phyloP scores from a whole-genome alignment of 2,888 invertebrate genomes.

The Dermolepida albohirtum region DNA sequence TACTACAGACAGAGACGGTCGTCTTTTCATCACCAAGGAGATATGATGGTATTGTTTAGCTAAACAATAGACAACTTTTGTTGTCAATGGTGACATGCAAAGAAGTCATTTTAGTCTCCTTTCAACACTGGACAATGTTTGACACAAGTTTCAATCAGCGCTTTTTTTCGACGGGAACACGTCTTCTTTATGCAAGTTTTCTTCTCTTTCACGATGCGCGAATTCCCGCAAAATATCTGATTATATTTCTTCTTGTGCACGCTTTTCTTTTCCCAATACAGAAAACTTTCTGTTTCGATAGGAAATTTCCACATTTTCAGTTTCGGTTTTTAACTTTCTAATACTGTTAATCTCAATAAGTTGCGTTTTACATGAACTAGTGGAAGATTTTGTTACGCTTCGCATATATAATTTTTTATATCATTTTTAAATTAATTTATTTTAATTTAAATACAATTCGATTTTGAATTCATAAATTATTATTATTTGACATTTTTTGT shows the following conservation, averaged over 20 bases:
- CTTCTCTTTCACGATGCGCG: slow-evolving; percentile 39
- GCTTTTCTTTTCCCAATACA: slow-evolving; percentile 19
- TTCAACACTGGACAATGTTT: slow-evolving; percentile 60
- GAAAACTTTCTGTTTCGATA: slow-evolving; percentile 12
- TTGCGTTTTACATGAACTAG: no score
- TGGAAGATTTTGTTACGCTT: no score
- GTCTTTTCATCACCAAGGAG: slow-evolving; percentile 62
- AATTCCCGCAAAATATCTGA: slow-evolving; percentile 37
- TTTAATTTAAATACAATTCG: no score
- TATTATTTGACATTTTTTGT: no score
- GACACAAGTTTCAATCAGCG: slow-evolving; percentile 61
- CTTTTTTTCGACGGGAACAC: slow-evolving; percentile 48
- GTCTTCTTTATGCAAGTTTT: slow-evolving; percentile 51
- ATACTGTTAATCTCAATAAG: no score
- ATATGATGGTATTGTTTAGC: slow-evolving; percentile 64
- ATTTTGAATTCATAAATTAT: no score
- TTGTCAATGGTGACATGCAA: slow-evolving; percentile 64
- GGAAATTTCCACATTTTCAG: slow-evolving; percentile 1
- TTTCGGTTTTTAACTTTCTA: neutral
- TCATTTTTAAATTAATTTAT: no score
- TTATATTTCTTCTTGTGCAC: slow-evolving; percentile 30
- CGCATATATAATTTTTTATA: no score
- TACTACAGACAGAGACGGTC: slow-evolving; percentile 49
- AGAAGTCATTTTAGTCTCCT: slow-evolving; percentile 62
- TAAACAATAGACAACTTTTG: slow-evolving; percentile 64